Evolutionary conservation across 1,140 invertebrate genomes (phyloP).

Genomic region (Neuroterus valhalla): DNA sequence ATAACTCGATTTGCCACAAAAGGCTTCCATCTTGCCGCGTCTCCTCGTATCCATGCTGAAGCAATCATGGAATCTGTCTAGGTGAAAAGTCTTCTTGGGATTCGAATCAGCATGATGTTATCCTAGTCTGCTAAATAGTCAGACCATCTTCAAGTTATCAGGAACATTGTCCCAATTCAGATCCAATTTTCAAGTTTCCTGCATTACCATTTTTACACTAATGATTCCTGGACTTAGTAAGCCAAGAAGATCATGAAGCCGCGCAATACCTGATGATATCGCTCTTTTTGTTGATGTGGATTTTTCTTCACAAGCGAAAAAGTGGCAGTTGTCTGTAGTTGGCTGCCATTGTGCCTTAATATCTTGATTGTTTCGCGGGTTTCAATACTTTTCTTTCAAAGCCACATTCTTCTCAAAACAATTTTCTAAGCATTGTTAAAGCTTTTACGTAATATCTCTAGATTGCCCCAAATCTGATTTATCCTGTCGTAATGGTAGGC

Average conservation of each 20-base stretch:
- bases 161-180: too few species aligned
- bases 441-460: not conserved
- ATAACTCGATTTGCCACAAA: slow-evolving; percentile 63
- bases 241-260: slow-evolving; percentile 57
- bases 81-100: not conserved
- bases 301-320: not conserved
- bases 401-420: not conserved
- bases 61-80: slow-evolving; percentile 51
- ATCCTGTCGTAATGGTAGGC: too few species aligned
- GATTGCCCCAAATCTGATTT: not conserved
- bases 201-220: too few species aligned
- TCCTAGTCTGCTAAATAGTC: not conserved
- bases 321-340: slow-evolving; percentile 1
- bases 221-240: slow-evolving; percentile 42
- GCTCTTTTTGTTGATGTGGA: slow-evolving; percentile 27
- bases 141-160: slow-evolving; percentile 50
- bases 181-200: too few species aligned
- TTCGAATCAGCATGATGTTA: too few species aligned
- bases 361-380: not conserved
- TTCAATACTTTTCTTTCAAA: not conserved
- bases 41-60: slow-evolving; percentile 60
- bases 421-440: not conserved
- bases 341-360: not conserved
- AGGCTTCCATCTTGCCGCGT: slow-evolving; percentile 52
- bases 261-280: slow-evolving; percentile 42